phyloP scores from a whole-genome alignment of 2,113 vertebrate species.

The Morone chrysops region DNA sequence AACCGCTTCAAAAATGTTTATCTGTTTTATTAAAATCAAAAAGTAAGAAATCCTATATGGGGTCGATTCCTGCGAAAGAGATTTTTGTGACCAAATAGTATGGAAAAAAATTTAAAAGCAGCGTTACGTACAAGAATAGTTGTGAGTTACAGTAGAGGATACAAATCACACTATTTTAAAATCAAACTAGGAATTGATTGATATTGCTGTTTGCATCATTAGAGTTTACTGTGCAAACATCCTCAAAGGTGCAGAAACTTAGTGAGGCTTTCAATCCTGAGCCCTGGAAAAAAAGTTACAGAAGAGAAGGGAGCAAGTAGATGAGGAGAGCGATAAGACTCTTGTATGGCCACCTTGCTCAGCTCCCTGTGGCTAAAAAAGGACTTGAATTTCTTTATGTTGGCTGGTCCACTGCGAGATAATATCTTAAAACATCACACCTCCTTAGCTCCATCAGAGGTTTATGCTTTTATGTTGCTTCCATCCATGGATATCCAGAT shows the following conservation, averaged over 20 bases:
- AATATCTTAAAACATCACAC: slow-evolving; percentile 48
- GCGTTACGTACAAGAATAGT: background rate
- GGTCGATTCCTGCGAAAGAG: background rate
- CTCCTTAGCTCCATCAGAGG: background rate
- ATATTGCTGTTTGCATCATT: background rate
- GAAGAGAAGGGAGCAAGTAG: background rate
- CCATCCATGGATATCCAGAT: slow-evolving; percentile 18
- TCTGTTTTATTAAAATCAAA: background rate
- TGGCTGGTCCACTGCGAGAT: background rate
- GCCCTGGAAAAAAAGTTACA: background rate
- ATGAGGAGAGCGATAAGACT: background rate
- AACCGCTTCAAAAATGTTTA: slow-evolving; percentile 2
- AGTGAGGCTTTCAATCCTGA: too few relatives aligned
- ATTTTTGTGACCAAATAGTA: background rate
- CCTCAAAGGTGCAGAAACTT: background rate
- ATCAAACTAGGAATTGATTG: background rate
- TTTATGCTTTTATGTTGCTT: background rate
- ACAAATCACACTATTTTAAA: background rate
- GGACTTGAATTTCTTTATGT: slow-evolving; percentile 23
- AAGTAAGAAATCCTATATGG: background rate
- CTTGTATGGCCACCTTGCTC: background rate
- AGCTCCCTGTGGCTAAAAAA: slow-evolving; percentile 11
- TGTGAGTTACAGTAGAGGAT: background rate
- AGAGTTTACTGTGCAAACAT: background rate
- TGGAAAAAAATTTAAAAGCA: background rate